Evolutionary conservation across 1,140 invertebrate species (phyloP), one percentile per base, ranked within the genome.

Genomic region (Drosophila bocki): DNA sequence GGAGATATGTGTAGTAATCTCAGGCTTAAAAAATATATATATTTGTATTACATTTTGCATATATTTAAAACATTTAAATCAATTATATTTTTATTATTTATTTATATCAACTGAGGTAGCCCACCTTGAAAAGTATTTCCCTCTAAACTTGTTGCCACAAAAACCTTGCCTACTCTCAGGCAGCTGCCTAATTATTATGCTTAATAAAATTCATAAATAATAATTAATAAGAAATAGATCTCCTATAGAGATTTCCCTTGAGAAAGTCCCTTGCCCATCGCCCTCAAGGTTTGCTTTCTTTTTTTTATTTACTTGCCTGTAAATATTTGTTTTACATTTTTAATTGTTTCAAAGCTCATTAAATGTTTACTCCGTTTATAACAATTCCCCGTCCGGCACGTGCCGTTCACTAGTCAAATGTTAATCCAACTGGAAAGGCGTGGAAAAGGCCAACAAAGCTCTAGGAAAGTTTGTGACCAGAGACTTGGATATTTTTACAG

Each of bases 351-450:
- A 35, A 37, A 33, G 6, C 29, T 26, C 13, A 48, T 13, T 26
- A 13, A 17, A 32, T 51, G 48, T 32, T 50, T 32, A 11, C 32
- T 5, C 1, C 22, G 22, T 7, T 9, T 19, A 8, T 12, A 33
- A 53, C 32, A 17, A 29, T 39, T 22, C 4, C 41, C 3, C 8
- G 42, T 12, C 12, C 37, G 47, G 3, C 63, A 69, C 63, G 57
- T 69, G 63, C 44, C 29, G 22, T 11, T 50, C 22, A 39, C 64
- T 17, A 35, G 7, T 12, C 53, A 76, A 76, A 69, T 78, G 58
- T 63, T 78, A 48, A 59, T 45, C 17, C 53, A 57, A 51, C 50
- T 62, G 42, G 39, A 35, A 75, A 32, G 0, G 8, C 2, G 7
- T 22, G 2, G 15, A 54, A 54, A 53, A 7, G 29, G 5, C 32